A percentile compares a stretch with the other conserved stretches of the same genome.
phyloP scores from a whole-genome alignment of 2,888 invertebrate species.

The Nasonovia ribisnigri region DNA sequence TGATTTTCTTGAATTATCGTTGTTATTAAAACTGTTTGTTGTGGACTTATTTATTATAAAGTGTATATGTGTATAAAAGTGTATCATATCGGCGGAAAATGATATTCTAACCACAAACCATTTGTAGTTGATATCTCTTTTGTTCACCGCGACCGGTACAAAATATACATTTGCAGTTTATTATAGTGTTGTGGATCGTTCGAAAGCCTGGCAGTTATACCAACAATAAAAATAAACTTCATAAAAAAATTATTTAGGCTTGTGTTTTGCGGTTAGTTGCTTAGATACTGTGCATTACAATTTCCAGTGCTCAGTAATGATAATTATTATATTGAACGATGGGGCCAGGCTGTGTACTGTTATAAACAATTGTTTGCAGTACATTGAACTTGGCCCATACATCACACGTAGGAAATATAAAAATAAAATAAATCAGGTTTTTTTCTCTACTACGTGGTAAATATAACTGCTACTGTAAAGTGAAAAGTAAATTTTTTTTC shows the following conservation, averaged over 20 bases:
- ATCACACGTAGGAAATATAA: background rate
- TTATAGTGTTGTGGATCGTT: background rate
- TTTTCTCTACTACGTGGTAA: background rate
- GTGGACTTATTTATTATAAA: background rate
- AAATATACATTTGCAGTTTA: background rate
- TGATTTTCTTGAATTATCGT: background rate
- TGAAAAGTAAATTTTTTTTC: background rate
- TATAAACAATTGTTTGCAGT: constrained; percentile 43
- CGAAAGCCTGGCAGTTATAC: background rate
- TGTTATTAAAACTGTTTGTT: background rate
- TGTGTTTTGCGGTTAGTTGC: constrained; percentile 54
- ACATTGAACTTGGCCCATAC: constrained; percentile 55
- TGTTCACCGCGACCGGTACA: background rate
- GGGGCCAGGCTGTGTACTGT: constrained; percentile 12
- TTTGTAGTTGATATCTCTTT: constrained; percentile 19
- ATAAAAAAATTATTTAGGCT: constrained; percentile 38
- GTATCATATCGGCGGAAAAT: background rate
- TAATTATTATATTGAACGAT: constrained; percentile 52
- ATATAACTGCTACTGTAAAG: background rate
- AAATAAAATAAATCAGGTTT: constrained; percentile 22
- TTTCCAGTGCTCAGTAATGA: constrained; percentile 36
- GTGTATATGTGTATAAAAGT: background rate
- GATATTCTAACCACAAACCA: constrained; percentile 15
- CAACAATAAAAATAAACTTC: constrained; percentile 15
- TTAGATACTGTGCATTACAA: constrained; percentile 46